These are phyloP conservation scores for Lysandra bellargus DNA, from an alignment of 2,888 invertebrate genomes.

Conservation along the genomic window DNA sequence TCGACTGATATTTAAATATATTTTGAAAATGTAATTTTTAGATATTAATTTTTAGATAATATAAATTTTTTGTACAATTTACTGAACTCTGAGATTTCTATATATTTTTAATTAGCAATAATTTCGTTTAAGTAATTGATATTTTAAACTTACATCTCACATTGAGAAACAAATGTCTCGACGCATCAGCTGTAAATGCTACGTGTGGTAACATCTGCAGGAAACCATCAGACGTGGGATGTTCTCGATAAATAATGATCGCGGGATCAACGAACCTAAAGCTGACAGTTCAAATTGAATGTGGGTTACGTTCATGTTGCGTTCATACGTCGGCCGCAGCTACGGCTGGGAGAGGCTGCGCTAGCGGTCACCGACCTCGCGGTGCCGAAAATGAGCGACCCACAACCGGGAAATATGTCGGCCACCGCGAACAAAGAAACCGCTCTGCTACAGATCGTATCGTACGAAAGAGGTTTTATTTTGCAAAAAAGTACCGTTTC, in stretches of 20 bases:
- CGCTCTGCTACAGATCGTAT: slow-evolving; percentile 37
- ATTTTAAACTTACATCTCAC: neutral
- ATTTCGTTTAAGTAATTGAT: neutral
- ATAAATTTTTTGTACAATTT: no score
- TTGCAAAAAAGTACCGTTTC: slow-evolving; percentile 30
- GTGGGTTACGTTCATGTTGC: slow-evolving; percentile 79
- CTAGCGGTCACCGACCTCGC: slow-evolving; percentile 58
- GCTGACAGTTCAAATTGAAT: slow-evolving; percentile 80
- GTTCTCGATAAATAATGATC: slow-evolving; percentile 74
- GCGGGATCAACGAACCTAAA: slow-evolving; percentile 74
- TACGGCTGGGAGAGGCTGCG: slow-evolving; percentile 61
- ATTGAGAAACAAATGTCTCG: neutral
- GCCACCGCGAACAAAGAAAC: slow-evolving; percentile 70
- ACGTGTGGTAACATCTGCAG: slow-evolving; percentile 47
- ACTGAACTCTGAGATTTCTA: no score
- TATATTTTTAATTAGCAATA: neutral
- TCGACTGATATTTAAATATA: no score
- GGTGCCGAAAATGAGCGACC: slow-evolving; percentile 78
- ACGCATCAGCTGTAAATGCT: neutral
- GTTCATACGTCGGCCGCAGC: slow-evolving; percentile 76
- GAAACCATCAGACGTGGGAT: slow-evolving; percentile 65
- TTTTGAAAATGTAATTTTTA: no score
- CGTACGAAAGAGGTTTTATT: slow-evolving; percentile 27
- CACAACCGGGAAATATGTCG: slow-evolving; percentile 70
- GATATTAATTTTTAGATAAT: no score